Evolutionary conservation across 2,888 invertebrate species (phyloP), one percentile per base, ranked within the genome.

Genomic region (Harpalus rubripes): DNA sequence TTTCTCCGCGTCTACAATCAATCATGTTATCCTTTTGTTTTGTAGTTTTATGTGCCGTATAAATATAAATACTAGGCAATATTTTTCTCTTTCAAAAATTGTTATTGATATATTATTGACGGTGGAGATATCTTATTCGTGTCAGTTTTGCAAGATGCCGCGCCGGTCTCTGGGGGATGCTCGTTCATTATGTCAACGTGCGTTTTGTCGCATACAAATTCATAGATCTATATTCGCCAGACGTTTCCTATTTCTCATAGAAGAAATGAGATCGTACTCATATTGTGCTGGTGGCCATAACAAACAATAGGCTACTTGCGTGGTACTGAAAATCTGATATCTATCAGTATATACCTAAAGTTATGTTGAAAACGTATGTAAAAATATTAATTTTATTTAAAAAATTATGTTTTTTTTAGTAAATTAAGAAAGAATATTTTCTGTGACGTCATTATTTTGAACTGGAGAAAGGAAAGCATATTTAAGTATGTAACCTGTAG

Each of bases 151-250:
- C 32, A 32, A 4, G 5, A 5, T 32, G 22, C n/a, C n/a, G n/a
- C n/a, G 3, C 22, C 22, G 22, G 22, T 52, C 76, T 76, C 76
- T 52, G 10, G 76, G 44, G 76, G 26, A 52, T 56, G 44, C 32
- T 52, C 56, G 76, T 76, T 76, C 76, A 76, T 76, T 76, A 76
- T 44, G 18, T 16, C 7, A 8, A 15, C 8, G 41, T 18, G 44
- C 72, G 72, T 68, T 68, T 68, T 32, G 72, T 41, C 10, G 72
- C 72, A 72, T 72, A 72, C 41, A 72, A 72, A 72, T 72, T 41
- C 72, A 41, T 72, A 41, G 63, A 44, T 72, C 72, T 44, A 44
- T 72, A 72, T 72, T 72, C 72, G 15, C 16, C 10, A 16, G 72
- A 72, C 44, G 72, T 72, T 72, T 41, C 72, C 1, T 63, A 63